These are phyloP conservation scores for Pissodes strobi DNA, from an alignment of 1,140 invertebrate species.

Conservation along the genomic window DNA sequence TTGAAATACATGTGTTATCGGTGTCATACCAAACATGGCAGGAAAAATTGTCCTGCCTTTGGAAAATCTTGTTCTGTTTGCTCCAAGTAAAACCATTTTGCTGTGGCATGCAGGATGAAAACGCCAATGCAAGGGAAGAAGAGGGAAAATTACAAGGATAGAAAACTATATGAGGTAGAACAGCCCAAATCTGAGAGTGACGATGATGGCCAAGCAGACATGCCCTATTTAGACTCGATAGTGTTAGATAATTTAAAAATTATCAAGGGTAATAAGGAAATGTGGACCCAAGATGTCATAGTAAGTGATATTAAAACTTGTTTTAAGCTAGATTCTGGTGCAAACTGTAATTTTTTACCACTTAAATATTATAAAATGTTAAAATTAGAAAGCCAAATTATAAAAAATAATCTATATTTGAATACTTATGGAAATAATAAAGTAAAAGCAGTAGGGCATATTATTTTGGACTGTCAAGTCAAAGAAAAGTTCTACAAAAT, in stretches of 20 bases:
- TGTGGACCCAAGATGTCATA: no score
- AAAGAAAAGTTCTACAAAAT: background rate
- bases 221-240: no score
- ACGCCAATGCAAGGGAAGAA: no score
- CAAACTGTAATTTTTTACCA: constrained; percentile 24
- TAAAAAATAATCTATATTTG: background rate
- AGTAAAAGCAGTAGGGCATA: background rate
- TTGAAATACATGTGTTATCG: background rate
- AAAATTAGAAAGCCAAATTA: constrained; percentile 4
- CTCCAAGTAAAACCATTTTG: no score
- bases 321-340: constrained; percentile 27
- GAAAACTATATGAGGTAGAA: no score
- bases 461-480: background rate
- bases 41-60: background rate
- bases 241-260: no score
- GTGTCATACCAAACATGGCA: background rate
- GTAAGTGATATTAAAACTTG: no score
- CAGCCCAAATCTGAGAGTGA: no score
- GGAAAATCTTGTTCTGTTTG: background rate
- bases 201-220: no score
- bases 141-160: no score
- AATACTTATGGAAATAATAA: constrained; percentile 26
- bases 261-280: no score
- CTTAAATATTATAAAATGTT: constrained; percentile 6
- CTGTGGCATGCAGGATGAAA: no score